These are phyloP conservation scores for Pithys albifrons DNA, from an alignment of 2,113 vertebrate species.

Conservation along the genomic window DNA sequence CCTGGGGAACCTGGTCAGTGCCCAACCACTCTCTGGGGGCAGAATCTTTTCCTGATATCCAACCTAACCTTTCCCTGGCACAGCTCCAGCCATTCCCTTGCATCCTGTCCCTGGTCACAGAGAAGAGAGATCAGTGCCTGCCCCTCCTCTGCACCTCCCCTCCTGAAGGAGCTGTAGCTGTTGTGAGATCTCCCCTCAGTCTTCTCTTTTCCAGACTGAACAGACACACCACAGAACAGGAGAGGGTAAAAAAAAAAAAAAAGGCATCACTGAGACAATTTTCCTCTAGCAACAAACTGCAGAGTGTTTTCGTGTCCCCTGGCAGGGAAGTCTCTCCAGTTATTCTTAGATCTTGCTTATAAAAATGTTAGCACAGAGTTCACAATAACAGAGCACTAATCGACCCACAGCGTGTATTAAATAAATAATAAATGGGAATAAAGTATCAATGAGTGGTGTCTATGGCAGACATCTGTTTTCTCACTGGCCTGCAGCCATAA, in stretches of 20 bases:
- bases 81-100: neutral
- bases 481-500: slow-evolving; percentile 25
- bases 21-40: neutral
- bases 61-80: neutral
- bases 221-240: neutral
- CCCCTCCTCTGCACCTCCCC: neutral
- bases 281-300: neutral
- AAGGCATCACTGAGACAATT: neutral
- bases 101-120: neutral
- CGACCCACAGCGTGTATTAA: neutral
- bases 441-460: slow-evolving; percentile 40
- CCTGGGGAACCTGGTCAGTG: neutral
- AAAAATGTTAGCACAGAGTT: neutral
- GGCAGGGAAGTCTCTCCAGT: neutral
- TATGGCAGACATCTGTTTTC: slow-evolving; percentile 29
- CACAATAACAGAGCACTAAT: neutral
- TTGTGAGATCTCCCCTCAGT: neutral
- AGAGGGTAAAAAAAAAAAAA: accelerated
- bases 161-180: neutral
- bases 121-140: neutral
- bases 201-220: neutral
- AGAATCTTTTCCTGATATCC: neutral
- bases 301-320: neutral
- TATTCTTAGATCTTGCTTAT: neutral
- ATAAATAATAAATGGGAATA: slow-evolving; percentile 54